Evolutionary conservation across 1,140 invertebrate species (phyloP).

Genomic region (Neuroterus valhalla): DNA sequence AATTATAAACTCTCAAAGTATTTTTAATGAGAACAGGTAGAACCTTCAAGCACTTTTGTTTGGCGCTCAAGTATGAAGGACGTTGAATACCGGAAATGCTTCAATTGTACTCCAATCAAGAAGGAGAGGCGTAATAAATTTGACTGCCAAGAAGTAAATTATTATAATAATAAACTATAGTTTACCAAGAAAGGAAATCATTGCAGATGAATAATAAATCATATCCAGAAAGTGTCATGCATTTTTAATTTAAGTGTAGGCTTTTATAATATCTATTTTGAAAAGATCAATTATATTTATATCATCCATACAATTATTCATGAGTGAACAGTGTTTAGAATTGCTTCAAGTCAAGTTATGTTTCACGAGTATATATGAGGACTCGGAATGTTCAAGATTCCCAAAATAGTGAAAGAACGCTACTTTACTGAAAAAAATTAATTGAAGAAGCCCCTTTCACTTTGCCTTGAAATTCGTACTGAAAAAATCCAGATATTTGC

Average conservation of each 20-base stretch:
- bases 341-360: too few relatives aligned
- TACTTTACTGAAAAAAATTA: too few relatives aligned
- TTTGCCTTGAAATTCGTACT: too few relatives aligned
- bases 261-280: too few relatives aligned
- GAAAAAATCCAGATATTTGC: too few relatives aligned
- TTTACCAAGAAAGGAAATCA: neutral
- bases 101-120: neutral
- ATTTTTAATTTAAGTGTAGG: neutral
- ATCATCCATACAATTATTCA: too few relatives aligned
- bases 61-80: conserved; percentile 2
- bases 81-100: conserved; percentile 5
- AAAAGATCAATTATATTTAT: too few relatives aligned
- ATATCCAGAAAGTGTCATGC: neutral
- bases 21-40: neutral
- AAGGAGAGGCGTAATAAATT: neutral
- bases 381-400: too few relatives aligned
- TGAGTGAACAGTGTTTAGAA: too few relatives aligned
- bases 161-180: neutral
- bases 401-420: too few relatives aligned
- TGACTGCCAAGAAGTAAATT: neutral
- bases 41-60: neutral
- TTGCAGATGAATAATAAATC: conserved; percentile 4
- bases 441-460: too few relatives aligned
- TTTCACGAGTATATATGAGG: too few relatives aligned
- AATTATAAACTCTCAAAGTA: neutral